Evolutionary conservation across 2,797 vertebrate genomes (phyloP), one percentile per base, ranked within the genome.

Genomic region (Yasuhikotakia modesta): DNA sequence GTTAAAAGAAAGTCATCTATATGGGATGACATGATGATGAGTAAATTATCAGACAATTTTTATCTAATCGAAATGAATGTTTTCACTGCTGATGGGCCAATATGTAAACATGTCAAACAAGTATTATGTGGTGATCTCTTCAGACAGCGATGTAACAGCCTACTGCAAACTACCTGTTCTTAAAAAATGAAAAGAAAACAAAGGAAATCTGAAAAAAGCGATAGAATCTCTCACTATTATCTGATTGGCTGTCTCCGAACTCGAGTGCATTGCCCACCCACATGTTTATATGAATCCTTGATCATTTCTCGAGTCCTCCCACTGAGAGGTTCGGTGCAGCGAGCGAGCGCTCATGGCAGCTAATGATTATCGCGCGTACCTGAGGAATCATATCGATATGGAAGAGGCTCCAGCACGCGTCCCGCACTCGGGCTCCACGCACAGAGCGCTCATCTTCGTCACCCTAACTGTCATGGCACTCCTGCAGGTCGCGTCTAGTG

Each of bases 401-500:
- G 93, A 94, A 88, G 86, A 88, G 2, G 91, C 86, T 3, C 91
- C 89, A 73, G 86, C 88, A 76, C 92, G 93, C 81, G 90, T 91
- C 76, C 89, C 91, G 78, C 77, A 89, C 48, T 87, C 82, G 48
- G 90, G 86, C 27, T 89, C 81, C 80, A 90, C 91, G 0, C 90
- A 92, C 83, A 88, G 92, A 45, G 89, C 92, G 45, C 90, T 94
- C 7, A 85, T 95, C 0, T 92, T 96, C 77, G 92, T 92, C 76
- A 95, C 95, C 27, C 94, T 98, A 0, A 90, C 94, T 66, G 91
- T 97, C 2, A 93, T 99, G 92, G 96, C 94, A 78, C 85, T 98
- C 88, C 95, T 96, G n/a, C 97, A 99, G 91, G 94, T 97, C 76
- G 93, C 95, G 22, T 98, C 96, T 88, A 97, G 96, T 81, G 91